Base-by-base conservation (phyloP, 2,113 vertebrate species). In the Cochlearius cochlearius region DNA sequence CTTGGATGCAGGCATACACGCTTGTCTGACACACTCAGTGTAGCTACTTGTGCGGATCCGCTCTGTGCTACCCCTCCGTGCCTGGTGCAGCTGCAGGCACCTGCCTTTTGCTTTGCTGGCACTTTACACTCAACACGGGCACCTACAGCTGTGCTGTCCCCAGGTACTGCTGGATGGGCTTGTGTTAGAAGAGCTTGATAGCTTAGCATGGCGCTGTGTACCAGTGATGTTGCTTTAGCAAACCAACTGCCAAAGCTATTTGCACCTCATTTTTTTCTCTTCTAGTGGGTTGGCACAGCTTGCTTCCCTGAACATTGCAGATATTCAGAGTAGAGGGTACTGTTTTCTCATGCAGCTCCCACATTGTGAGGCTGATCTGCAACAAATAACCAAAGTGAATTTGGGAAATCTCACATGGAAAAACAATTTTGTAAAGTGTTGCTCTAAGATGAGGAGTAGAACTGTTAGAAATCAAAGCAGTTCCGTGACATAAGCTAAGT, bases 41-140 rank as follows among this genome's bases (percentile, higher is more conserved):
- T 38, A 2, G 27, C 32, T n/a, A 3, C 47, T 62, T 15, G 41
- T 41, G 76, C 39, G 15, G 15, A 11, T 29, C 32, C 27, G 30
- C 59, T 72, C 60, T 12, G 53, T 15, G 25, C 60, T 71, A 2
- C 22, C 27, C 27, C 29, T 27, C 2, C 0, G 0, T 58, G 36
- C 56, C 32, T 29, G 68, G 59, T 2, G 7, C 59, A 30, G 78
- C 34, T 30, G 73, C 45, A 27, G 73, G 74, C 49, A 21, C 63
- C 36, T 72, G 59, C 59, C 34, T 56, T 38, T n/a, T 56, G 71
- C 71, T 75, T 14, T 50, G 60, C 82, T 82, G 66, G 68, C 34
- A 11, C 45, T 49, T 77, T 2, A 4, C 11, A 0, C 0, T 2
- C 43, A 13, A 11, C 55, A 5, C 0, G 2, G 86, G 62, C 53